Percentiles rank a stretch among this genome's conserved stretches.
Evolutionary conservation across 2,797 vertebrate species (phyloP).

Genomic region (Clarias fuscus): DNA sequence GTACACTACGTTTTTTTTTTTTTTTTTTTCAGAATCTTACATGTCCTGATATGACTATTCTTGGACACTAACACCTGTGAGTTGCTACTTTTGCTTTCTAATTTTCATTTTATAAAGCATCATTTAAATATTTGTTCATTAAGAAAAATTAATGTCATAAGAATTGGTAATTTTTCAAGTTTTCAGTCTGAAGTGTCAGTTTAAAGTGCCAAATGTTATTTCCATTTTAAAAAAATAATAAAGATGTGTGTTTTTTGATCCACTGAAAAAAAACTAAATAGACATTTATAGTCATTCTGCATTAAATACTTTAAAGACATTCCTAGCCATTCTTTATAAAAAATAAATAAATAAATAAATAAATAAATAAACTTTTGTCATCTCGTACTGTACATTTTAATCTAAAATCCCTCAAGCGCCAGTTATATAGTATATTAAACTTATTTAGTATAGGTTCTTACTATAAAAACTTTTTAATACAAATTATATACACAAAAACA

Average conservation of each 20-base stretch:
- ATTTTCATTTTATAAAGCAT: not conserved
- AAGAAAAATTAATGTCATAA: not conserved
- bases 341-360: too few relatives aligned
- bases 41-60: not conserved
- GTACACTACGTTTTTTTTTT: not conserved
- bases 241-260: not conserved
- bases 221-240: not conserved
- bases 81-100: not conserved
- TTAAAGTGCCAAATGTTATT: not conserved
- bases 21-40: too few relatives aligned
- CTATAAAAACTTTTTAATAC: not conserved
- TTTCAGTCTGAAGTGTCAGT: not conserved
- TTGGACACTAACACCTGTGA: not conserved
- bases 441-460: too few relatives aligned
- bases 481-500: conserved; percentile 25
- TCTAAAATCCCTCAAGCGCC: not conserved
- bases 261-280: not conserved
- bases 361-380: not conserved
- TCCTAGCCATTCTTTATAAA: not conserved
- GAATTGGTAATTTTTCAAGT: not conserved
- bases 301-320: not conserved
- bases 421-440: too few relatives aligned
- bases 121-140: not conserved
- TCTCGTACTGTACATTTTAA: not conserved
- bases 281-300: too few relatives aligned